Evolutionary conservation across 2,888 invertebrate species (phyloP).

Genomic region (Globia sparganii): DNA sequence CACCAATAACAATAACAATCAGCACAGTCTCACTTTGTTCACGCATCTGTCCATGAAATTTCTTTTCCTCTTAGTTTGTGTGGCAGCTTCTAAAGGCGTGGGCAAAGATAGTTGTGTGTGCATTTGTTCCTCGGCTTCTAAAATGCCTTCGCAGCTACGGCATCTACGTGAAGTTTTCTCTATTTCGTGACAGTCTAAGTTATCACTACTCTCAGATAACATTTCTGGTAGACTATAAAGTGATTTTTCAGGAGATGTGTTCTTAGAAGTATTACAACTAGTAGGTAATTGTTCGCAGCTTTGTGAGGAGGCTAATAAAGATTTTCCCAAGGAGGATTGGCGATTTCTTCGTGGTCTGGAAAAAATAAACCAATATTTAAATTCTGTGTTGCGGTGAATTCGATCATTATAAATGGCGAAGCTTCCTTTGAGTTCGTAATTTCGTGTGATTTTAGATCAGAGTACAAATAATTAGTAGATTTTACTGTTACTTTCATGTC

Average conservation of each 20-base stretch:
- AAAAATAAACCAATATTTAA: conserved; percentile 54
- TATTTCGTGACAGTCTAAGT: conserved; percentile 79
- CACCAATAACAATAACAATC: conserved; percentile 82
- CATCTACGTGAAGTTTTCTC: conserved; percentile 85
- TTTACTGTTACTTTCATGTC: background rate
- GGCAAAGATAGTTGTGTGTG: conserved; percentile 90
- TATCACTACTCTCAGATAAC: conserved; percentile 84
- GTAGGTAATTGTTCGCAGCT: conserved; percentile 86
- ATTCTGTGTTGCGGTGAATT: background rate
- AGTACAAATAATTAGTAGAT: background rate
- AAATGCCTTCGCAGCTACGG: conserved; percentile 92
- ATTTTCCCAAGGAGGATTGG: conserved; percentile 85
- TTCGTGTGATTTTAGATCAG: background rate
- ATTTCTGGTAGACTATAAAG: conserved; percentile 86
- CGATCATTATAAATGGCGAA: background rate
- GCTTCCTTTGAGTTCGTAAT: background rate
- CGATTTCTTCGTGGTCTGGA: conserved; percentile 87
- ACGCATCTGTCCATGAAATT: conserved; percentile 96
- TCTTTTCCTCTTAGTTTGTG: conserved; percentile 92
- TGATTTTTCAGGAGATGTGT: conserved; percentile 85
- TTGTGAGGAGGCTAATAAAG: conserved; percentile 82
- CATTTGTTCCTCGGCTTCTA: conserved; percentile 89
- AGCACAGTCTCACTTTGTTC: conserved; percentile 94
- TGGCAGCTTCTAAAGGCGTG: conserved; percentile 90
- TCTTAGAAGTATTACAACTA: conserved; percentile 84